A percentile compares a stretch with the other conserved stretches of the same genome.
phyloP scores from a whole-genome alignment of 2,797 vertebrate species.

The Sarcophilus harrisii region DNA sequence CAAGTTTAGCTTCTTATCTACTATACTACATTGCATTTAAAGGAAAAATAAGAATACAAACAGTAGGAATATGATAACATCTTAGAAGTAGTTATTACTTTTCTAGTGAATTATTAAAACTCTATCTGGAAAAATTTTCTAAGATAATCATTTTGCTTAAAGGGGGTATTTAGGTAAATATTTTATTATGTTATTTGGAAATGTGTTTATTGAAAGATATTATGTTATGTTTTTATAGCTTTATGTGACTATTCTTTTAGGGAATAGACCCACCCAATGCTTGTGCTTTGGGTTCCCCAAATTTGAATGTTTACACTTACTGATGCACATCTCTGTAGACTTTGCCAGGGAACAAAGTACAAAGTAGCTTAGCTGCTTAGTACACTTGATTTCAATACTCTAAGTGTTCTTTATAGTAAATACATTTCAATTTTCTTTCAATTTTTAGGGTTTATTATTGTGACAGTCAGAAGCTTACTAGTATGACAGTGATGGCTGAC shows the following conservation, averaged over 20 bases:
- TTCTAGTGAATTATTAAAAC: background rate
- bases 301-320: background rate
- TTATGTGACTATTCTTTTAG: background rate
- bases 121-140: background rate
- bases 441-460: background rate
- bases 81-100: too few relatives aligned
- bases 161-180: background rate
- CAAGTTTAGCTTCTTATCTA: too few relatives aligned
- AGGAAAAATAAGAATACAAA: too few relatives aligned
- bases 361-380: background rate
- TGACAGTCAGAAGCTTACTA: background rate
- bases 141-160: background rate
- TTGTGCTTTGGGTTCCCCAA: background rate
- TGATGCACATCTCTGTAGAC: background rate
- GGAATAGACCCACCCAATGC: background rate
- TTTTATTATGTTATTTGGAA: background rate
- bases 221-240: background rate
- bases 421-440: background rate
- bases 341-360: background rate
- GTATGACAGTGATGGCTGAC: background rate
- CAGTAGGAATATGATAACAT: too few relatives aligned
- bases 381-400: background rate
- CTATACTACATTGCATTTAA: too few relatives aligned
- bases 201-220: background rate
- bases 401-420: background rate